Base-by-base conservation (phyloP, 92 coral and sea anemone species). In the Heteractis magnifica region DNA sequence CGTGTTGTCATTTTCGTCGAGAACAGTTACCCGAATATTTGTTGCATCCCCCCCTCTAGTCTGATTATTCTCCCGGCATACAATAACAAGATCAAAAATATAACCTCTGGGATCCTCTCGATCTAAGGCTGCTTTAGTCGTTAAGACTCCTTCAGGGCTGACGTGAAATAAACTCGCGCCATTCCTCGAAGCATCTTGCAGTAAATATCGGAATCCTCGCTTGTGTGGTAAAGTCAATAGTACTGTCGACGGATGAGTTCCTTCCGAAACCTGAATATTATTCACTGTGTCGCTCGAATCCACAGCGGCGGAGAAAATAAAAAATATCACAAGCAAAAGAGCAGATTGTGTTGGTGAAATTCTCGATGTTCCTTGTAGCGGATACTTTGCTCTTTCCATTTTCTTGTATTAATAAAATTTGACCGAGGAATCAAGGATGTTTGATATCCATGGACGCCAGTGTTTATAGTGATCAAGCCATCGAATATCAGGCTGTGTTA, bases 71-170 rank as follows among this genome's bases (percentile, higher is more conserved):
- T 93, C 92, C 64, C 94, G 91, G 77, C 92, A 84, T 5, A 97
- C 86, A 52, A 94, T 91, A 59, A 94, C 90, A 72, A 97, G 86
- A 76, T 88, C 92, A 87, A 94, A 97, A 12, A 82, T 86, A 82
- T 83, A 92, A 23, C 97, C 97, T 62, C 98, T 89, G 50, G 77
- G 84, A 71, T 97, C 98, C 83, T 97, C 99, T 75, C 88, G 86
- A 78, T 97, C 99, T 65, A 97, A 87, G 16, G 94, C 92, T 52
- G 91, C 97, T 72, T 90, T 91, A 68, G 94, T 91, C 72, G 90
- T 90, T 51, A 97, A 82, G 16, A 83, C 65, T 64, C 99, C 99
- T 23, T 87, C 90, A 13, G 98, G 87, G 60, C 94, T 86, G 79
- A 97, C 86, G 65, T 93, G 89, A 88, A 97, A 97, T 82, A 97